These are phyloP conservation scores for Sarcophaga variegata DNA, from an alignment of 2,888 invertebrate genomes.

Conservation along the genomic window DNA sequence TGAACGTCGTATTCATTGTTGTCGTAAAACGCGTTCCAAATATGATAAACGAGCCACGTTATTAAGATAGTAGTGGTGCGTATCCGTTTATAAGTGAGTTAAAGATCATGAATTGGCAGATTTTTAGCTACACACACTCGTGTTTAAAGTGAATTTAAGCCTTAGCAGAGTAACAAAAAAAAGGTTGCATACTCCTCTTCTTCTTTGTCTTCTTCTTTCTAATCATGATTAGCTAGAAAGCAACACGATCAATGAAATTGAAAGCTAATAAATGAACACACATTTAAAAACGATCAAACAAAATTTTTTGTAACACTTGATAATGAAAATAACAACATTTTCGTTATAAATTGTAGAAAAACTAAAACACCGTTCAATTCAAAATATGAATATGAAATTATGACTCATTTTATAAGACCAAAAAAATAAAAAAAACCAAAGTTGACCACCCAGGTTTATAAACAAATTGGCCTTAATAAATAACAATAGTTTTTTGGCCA, in stretches of 20 bases:
- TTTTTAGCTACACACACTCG: conserved; percentile 23
- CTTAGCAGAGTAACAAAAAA: no score
- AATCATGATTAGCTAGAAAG: conserved; percentile 65
- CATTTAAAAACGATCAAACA: conserved; percentile 7
- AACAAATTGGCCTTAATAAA: neutral
- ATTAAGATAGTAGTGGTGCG: conserved; percentile 27
- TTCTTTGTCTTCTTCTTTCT: neutral
- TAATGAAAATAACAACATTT: conserved; percentile 41
- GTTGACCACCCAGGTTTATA: conserved; percentile 42
- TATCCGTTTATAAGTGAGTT: conserved; percentile 7
- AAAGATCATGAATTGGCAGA: conserved; percentile 55
- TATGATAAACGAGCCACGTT: conserved; percentile 44
- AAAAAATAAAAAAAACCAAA: neutral
- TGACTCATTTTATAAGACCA: conserved; percentile 10
- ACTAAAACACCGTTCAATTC: neutral
- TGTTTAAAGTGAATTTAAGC: neutral
- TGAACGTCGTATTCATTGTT: conserved; percentile 52
- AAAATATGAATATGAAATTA: conserved; percentile 3
- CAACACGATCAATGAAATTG: conserved; percentile 51
- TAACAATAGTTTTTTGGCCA: conserved; percentile 2
- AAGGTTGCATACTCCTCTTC: neutral
- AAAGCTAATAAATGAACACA: conserved; percentile 57
- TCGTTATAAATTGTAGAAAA: conserved; percentile 3
- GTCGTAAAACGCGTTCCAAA: conserved; percentile 57
- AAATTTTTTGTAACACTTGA: conserved; percentile 46